phyloP scores from a whole-genome alignment of 2,113 vertebrate genomes.

The Nematolebias whitei region DNA sequence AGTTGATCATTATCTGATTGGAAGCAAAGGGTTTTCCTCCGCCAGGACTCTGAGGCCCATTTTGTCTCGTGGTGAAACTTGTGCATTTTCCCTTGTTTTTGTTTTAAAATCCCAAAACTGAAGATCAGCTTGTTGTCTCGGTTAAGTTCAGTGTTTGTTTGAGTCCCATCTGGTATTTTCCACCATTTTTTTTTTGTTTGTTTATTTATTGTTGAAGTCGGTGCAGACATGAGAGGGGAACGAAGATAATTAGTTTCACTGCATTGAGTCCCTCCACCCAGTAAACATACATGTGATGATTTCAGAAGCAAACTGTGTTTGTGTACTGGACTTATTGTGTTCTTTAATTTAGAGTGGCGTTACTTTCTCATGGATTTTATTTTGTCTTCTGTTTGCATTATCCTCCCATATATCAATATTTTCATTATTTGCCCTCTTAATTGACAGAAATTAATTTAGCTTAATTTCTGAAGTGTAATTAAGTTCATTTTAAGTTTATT shows the following conservation, averaged over 20 bases:
- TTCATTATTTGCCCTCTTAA: neutral
- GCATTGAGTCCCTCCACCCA: neutral
- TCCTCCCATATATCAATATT: neutral
- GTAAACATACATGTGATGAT: too few relatives aligned
- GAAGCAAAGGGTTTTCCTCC: neutral
- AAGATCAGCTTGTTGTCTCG: constrained; percentile 9
- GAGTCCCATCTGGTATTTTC: constrained; percentile 31
- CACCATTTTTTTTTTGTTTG: neutral
- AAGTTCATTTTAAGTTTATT: neutral
- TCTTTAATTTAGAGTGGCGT: constrained; percentile 1
- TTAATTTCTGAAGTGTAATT: neutral
- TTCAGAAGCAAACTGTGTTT: neutral
- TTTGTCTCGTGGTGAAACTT: constrained; percentile 45
- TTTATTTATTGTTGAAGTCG: neutral
- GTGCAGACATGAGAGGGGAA: neutral
- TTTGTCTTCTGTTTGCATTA: neutral
- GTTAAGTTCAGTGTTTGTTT: constrained; percentile 23
- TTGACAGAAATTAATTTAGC: neutral
- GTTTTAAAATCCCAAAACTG: constrained; percentile 22
- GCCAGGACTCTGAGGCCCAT: constrained; percentile 24
- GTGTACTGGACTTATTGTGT: neutral
- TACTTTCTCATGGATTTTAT: constrained; percentile 17
- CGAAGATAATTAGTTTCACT: constrained; percentile 8
- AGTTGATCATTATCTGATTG: neutral
- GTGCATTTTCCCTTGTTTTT: constrained; percentile 31